Percentiles rank a stretch among this genome's conserved stretches.
These are phyloP conservation scores for Dilophus febrilis DNA, from an alignment of 2,888 invertebrate species.

Conservation along the genomic window DNA sequence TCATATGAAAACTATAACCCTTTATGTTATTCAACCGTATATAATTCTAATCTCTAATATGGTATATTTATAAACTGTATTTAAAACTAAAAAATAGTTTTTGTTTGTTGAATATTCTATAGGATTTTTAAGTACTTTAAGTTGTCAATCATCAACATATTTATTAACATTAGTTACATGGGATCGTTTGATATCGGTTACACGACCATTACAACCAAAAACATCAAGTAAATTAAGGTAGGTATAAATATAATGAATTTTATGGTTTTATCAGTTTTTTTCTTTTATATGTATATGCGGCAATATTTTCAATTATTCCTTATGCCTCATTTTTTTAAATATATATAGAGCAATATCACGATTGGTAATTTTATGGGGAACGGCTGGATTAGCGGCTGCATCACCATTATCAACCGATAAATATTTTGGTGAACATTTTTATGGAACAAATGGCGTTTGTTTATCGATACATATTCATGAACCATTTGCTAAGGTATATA, in stretches of 20 bases:
- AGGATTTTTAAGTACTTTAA: constrained; percentile 41
- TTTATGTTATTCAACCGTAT: no score
- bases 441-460: constrained; percentile 42
- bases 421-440: constrained; percentile 39
- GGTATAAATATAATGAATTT: constrained; percentile 5
- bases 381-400: constrained; percentile 32
- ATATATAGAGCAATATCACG: constrained; percentile 34
- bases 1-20: no score
- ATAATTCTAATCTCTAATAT: no score
- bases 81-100: no score
- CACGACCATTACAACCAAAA: constrained; percentile 33
- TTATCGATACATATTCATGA: constrained; percentile 41
- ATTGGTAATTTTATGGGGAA: constrained; percentile 33
- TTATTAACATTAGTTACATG: constrained; percentile 41
- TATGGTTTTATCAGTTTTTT: no score
- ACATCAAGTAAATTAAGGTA: constrained; percentile 21
- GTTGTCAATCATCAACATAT: constrained; percentile 42
- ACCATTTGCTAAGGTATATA: constrained; percentile 35
- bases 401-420: constrained; percentile 32
- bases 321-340: no score
- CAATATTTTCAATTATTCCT: background rate
- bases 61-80: no score
- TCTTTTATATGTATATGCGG: background rate
- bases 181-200: constrained; percentile 42
- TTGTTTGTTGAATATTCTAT: no score